Conservation (phyloP, 2,888 invertebrate species). For the Polylopha cassiicola region DNA sequence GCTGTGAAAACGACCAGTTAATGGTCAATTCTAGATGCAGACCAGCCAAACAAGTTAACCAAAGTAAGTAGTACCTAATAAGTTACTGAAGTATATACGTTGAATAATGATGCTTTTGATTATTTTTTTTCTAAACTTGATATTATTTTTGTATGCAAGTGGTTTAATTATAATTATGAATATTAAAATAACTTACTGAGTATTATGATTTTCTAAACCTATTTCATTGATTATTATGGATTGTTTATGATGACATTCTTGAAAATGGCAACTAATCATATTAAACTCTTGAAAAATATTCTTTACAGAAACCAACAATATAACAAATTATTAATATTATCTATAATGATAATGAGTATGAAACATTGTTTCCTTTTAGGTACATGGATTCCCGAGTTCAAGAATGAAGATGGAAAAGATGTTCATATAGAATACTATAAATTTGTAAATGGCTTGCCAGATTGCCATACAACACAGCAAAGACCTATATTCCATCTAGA, state of each 20-base stretch:
- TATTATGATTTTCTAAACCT: no score
- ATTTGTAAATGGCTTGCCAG: slow-evolving; percentile 80
- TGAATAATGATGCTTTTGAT: no score
- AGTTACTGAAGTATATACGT: no score
- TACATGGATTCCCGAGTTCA: slow-evolving; percentile 80
- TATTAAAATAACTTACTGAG: no score
- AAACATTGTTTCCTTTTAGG: slow-evolving; percentile 38
- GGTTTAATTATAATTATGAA: no score
- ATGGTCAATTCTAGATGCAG: slow-evolving; percentile 82
- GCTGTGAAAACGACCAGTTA: slow-evolving; percentile 85
- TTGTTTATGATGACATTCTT: no score
- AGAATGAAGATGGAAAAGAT: slow-evolving; percentile 78
- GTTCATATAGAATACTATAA: slow-evolving; percentile 74
- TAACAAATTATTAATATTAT: slow-evolving; percentile 4
- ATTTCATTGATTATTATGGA: no score
- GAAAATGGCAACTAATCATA: no score
- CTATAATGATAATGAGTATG: neutral
- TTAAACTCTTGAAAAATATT: no score
- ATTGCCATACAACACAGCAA: slow-evolving; percentile 82
- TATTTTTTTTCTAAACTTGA: no score
- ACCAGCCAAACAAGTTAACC: slow-evolving; percentile 77
- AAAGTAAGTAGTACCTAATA: slow-evolving; percentile 76
- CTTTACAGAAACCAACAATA: no score
- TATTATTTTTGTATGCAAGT: no score
- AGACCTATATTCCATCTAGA: slow-evolving; percentile 81